phyloP scores from a whole-genome alignment of 1,140 invertebrate genomes.

The Procambarus virginalis region DNA sequence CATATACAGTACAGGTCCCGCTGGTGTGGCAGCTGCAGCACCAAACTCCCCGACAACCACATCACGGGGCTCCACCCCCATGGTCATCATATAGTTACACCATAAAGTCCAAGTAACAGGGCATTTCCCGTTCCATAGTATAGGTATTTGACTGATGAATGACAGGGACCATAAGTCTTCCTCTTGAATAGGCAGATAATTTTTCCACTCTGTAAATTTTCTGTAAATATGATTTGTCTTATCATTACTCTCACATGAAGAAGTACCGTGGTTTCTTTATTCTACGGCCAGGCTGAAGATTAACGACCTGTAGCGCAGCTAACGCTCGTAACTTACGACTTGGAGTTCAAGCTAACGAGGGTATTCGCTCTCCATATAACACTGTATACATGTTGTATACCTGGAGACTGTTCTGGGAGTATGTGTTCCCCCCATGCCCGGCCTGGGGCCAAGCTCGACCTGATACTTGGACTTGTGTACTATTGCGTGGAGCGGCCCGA shows the following conservation, averaged over 20 bases:
- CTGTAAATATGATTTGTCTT: neutral
- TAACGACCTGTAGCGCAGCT: neutral
- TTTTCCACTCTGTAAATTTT: neutral
- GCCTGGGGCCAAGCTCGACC: too few species aligned
- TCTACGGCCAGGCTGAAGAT: neutral
- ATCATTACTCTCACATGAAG: neutral
- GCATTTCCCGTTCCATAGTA: neutral
- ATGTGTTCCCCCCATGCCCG: too few species aligned
- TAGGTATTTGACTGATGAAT: neutral
- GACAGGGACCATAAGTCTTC: neutral
- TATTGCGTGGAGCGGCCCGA: too few species aligned
- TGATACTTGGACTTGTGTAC: too few species aligned
- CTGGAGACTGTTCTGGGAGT: too few species aligned
- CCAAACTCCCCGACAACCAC: neutral
- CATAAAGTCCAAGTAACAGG: neutral
- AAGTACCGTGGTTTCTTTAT: neutral
- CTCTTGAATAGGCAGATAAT: neutral
- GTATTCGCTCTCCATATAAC: neutral
- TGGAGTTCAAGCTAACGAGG: neutral
- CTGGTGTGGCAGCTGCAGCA: too few species aligned
- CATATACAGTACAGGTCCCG: too few species aligned
- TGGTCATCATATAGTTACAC: neutral
- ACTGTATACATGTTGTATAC: too few species aligned
- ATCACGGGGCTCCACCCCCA: neutral
- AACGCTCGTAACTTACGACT: neutral